These are phyloP conservation scores for human (Homo sapiens) DNA, from an alignment of 2,113 vertebrate species.

Conservation along the genomic window DNA sequence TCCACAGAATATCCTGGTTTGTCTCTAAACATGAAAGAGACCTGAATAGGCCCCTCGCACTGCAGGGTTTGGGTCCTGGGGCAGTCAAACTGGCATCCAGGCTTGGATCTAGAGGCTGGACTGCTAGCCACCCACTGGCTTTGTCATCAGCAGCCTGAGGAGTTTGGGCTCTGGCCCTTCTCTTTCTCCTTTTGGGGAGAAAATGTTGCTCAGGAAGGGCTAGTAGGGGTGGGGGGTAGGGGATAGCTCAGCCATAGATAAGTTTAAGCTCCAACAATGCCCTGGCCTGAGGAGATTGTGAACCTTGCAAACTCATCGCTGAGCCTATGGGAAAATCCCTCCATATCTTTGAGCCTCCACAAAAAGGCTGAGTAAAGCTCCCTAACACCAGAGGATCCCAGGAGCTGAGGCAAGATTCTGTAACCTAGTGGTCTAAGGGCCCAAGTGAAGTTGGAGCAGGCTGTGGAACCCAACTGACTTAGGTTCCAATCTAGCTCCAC, in stretches of 20 bases:
- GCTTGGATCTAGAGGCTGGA: background rate
- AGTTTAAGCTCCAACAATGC: background rate
- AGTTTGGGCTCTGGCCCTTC: background rate
- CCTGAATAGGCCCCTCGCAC: background rate
- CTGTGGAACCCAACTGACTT: background rate
- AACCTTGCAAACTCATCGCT: slow-evolving; percentile 27
- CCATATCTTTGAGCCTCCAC: background rate
- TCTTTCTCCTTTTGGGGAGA: background rate
- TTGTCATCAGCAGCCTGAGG: slow-evolving; percentile 3
- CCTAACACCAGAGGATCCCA: background rate
- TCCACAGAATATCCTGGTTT: slow-evolving; percentile 4
- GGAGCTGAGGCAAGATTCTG: background rate
- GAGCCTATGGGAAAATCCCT: background rate
- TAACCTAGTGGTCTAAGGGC: background rate
- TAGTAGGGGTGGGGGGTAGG: background rate
- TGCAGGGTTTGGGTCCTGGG: background rate
- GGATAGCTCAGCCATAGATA: background rate
- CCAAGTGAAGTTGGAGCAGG: background rate
- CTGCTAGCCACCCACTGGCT: background rate
- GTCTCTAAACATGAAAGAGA: background rate
- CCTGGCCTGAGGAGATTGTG: background rate
- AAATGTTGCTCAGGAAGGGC: background rate
- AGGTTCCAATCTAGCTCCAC: background rate
- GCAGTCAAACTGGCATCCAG: background rate
- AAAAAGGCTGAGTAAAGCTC: slow-evolving; percentile 12